phyloP scores from a whole-genome alignment of 2,797 vertebrate species.

The Natrix natrix region DNA sequence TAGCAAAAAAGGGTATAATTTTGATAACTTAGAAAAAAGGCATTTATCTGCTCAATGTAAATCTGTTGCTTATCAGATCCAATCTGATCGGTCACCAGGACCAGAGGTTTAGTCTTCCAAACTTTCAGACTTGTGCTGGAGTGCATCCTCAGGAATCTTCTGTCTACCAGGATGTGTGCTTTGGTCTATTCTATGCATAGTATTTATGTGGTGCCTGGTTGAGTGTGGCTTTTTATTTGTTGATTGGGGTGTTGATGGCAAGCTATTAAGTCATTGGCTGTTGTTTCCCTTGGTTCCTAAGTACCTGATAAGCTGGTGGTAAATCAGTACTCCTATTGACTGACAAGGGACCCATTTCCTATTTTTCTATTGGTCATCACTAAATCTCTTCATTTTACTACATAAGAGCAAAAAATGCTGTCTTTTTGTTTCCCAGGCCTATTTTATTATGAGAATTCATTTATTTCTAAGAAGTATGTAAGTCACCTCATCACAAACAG shows the following conservation, averaged over 20 bases:
- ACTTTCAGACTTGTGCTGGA: background rate
- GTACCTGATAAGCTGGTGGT: no score
- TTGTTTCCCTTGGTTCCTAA: no score
- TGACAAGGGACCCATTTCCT: no score
- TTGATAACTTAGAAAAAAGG: slow-evolving; percentile 21
- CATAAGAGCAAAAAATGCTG: background rate
- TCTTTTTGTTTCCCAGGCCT: background rate
- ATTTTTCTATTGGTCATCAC: background rate
- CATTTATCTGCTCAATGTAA: slow-evolving; percentile 19
- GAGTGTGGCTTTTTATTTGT: no score
- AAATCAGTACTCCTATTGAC: no score
- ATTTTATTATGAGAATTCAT: background rate
- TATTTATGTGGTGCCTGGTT: no score
- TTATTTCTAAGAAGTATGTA: background rate
- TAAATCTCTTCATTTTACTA: background rate
- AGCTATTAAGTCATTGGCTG: no score
- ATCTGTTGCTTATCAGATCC: background rate
- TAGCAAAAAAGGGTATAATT: background rate
- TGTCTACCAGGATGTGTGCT: background rate
- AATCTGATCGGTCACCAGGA: background rate
- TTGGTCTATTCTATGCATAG: no score
- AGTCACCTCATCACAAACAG: background rate
- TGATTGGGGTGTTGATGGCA: no score
- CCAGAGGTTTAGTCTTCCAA: background rate
- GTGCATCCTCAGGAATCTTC: background rate